Base-by-base conservation (phyloP, 1,140 invertebrate genomes). In the Meloidogyne floridensis region DNA sequence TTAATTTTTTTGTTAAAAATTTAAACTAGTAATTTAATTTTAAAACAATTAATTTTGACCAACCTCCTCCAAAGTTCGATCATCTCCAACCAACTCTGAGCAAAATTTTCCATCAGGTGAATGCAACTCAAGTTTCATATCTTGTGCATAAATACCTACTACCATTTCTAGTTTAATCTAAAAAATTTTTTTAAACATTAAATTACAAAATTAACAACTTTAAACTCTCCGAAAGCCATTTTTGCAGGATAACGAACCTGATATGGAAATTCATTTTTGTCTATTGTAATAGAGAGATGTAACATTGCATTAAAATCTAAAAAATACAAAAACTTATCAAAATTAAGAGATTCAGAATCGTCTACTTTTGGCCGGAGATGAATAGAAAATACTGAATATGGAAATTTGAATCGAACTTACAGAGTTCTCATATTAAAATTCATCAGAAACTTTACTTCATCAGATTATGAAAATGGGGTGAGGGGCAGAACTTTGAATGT, bases 151-250 rank as follows among this genome's bases (percentile, higher is more conserved):
- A 71, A 83, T 70, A 4, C 82, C 82, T 9, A 83, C 82, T 32
- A 83, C 82, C 53, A 83, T 32, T 77, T 83, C 81, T 18, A 83
- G 75, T 65, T 83, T 83, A 20, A 77, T 20, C 82, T 83, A 83
- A 32, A 42, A 56, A 80, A 20, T 47, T 10, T 18, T 54, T 6
- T 77, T 70, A 72, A 56, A 10, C 15, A 47, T 18, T 3, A 20
- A 6, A 15, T 20, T 18, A 15, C 13, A 81, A 53, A 80, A 53
- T 43, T 13, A 20, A 32, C n/a, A 47, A 82, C 81, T 80, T 82
- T 82, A 71, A 82, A 82, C 43, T 75, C 80, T 32, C 75, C 54
- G 18, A 82, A 70, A 53, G 81, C 73, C 77, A 82, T 80, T 54
- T 80, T 83, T 69, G 81, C 77, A 51, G 80, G 81, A 75, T 82